These are phyloP conservation scores for Sebastes kiyomatsui DNA, from an alignment of 2,797 vertebrate species.

Conservation along the genomic window DNA sequence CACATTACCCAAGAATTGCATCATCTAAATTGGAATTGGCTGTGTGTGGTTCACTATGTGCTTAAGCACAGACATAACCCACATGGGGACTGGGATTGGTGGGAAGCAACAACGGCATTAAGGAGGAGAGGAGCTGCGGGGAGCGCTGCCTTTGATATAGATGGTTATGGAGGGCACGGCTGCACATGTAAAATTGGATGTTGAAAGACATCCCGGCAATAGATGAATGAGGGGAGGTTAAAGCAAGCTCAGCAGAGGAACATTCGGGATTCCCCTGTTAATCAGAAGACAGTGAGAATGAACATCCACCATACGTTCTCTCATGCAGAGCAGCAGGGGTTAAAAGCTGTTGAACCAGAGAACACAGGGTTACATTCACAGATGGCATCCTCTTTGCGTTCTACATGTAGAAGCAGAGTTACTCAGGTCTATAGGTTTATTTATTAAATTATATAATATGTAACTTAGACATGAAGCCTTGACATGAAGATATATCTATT, in stretches of 20 bases:
- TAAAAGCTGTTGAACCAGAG: slow-evolving; percentile 34
- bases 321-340: slow-evolving; percentile 17
- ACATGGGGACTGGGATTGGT: slow-evolving; percentile 46
- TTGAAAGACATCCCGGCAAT: slow-evolving; percentile 67
- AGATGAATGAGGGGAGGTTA: slow-evolving; percentile 61
- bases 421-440: neutral
- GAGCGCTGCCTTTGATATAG: slow-evolving; percentile 72
- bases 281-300: slow-evolving; percentile 39
- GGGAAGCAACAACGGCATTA: slow-evolving; percentile 60
- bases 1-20: slow-evolving; percentile 68
- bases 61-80: slow-evolving; percentile 53
- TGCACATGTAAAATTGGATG: slow-evolving; percentile 70
- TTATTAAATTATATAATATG: neutral
- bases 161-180: slow-evolving; percentile 57
- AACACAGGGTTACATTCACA: slow-evolving; percentile 11
- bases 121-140: slow-evolving; percentile 38
- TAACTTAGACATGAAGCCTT: neutral
- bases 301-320: slow-evolving; percentile 19
- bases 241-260: slow-evolving; percentile 40
- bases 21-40: slow-evolving; percentile 69
- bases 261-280: slow-evolving; percentile 37
- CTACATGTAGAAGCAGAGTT: neutral
- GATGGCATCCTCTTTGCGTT: neutral
- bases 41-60: slow-evolving; percentile 60
- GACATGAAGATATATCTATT: neutral